Conservation (phyloP, 2,888 invertebrate genomes). For the Oligia latruncula region DNA sequence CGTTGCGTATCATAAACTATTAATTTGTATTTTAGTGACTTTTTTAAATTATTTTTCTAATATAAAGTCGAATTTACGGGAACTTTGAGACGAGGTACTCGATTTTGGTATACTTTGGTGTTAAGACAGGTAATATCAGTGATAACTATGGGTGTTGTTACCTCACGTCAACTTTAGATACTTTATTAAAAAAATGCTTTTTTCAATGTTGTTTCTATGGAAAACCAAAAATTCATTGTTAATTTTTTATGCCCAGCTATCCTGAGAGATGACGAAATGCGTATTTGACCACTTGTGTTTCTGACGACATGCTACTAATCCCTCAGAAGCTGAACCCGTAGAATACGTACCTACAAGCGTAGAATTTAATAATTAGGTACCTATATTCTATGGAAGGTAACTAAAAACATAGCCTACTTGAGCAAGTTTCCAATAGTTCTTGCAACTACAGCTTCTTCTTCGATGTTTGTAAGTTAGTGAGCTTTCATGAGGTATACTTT, state of each 20-base stretch:
- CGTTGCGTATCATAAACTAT: constrained; percentile 32
- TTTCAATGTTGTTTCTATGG: background rate
- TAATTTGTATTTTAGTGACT: background rate
- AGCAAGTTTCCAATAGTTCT: constrained; percentile 15
- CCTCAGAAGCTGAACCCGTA: background rate
- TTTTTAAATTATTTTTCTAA: background rate
- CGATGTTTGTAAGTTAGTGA: constrained; percentile 27
- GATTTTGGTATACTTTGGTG: too few species aligned
- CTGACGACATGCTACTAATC: too few species aligned
- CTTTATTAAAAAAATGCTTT: background rate
- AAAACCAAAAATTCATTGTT: background rate
- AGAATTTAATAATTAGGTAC: background rate
- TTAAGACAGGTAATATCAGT: background rate
- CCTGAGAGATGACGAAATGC: too few species aligned
- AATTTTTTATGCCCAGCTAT: too few species aligned
- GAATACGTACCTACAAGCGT: too few species aligned
- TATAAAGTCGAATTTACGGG: too few species aligned
- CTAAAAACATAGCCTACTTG: background rate
- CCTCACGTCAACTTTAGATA: background rate
- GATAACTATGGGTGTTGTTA: background rate
- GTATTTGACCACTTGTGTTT: too few species aligned
- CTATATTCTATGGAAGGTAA: background rate
- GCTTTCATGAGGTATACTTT: constrained; percentile 45
- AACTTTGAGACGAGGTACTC: too few species aligned
- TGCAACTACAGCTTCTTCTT: constrained; percentile 17